Base-by-base conservation (phyloP, 2,113 vertebrate genomes). In the Rhinopomastus cyanomelas region DNA sequence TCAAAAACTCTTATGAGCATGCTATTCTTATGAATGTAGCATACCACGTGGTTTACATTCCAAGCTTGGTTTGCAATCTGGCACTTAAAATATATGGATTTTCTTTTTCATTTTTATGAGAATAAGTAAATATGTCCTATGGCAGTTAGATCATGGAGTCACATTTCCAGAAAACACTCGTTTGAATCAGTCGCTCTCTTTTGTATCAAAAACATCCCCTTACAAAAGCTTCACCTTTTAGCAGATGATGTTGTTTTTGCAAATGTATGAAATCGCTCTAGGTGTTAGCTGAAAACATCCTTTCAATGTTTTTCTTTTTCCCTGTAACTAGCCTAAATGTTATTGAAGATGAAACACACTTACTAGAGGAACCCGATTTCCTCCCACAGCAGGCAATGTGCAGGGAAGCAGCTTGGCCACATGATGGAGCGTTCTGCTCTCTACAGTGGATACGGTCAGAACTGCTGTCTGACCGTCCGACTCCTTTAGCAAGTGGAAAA, bases 401-500 rank as follows among this genome's bases (percentile, higher is more conserved):
- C 13, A 12, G 12, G 16, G 66, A 56, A 60, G 69, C n/a, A 16
- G 5, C 30, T 16, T 22, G 77, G 48, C 94, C 95, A 84, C 93
- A 75, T 2, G 94, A 77, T 88, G 95, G 93, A 89, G 95, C 88
- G 65, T 72, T 88, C 36, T 23, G 23, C 32, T 75, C 68, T 17
- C 57, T 26, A 69, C 44, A 17, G 64, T 46, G 60, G 46, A 21
- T 39, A 1, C 0, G 10, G 7, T 3, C 77, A 14, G 1, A 32
- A 21, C 26, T 21, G 12, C 34, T 16, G 22, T 3, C 48, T 3
- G 55, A 0, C 17, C 9, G 51, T 42, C 42, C 5, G 51, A 3
- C 36, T 25, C 30, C 64, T 44, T 32, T 52, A 3, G 46, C 48
- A 34, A 4, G 4, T 32, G 74, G 13, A 30, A 25, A 42, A n/a